Percentiles rank a stretch among this genome's conserved stretches.
phyloP scores from a whole-genome alignment of 1,140 invertebrate species.

The Zaprionus inermis region DNA sequence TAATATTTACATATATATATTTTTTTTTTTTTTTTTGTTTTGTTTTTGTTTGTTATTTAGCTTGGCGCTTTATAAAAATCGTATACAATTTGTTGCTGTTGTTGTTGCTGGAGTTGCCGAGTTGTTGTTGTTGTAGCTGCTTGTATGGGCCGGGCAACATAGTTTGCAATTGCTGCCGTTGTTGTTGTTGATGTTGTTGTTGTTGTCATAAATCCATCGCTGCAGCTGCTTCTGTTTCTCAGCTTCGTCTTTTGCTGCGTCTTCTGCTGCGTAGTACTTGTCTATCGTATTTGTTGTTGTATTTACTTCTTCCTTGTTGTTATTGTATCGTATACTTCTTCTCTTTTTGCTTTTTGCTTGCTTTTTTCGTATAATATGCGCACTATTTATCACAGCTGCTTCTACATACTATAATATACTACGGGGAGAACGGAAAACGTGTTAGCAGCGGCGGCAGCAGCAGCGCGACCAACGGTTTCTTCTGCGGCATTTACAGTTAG shows the following conservation, averaged over 20 bases:
- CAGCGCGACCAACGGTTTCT: background rate
- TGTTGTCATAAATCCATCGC: constrained; percentile 79
- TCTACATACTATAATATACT: constrained; percentile 76
- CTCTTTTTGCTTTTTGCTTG: constrained; percentile 63
- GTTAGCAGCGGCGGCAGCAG: background rate
- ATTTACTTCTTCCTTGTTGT: constrained; percentile 26
- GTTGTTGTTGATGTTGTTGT: constrained; percentile 27
- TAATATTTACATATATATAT: constrained; percentile 67
- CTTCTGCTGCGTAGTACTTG: constrained; percentile 2
- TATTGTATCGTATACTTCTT: constrained; percentile 54
- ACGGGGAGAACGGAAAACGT: constrained; percentile 44
- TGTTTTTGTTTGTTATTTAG: constrained; percentile 33
- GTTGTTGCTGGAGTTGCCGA: too few relatives aligned
- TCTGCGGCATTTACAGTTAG: constrained; percentile 9
- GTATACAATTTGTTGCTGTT: constrained; percentile 75
- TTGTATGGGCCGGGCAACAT: constrained; percentile 12
- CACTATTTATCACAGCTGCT: constrained; percentile 84
- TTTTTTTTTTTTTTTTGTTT: constrained; percentile 12
- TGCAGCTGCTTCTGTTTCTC: constrained; percentile 35
- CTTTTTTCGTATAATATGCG: constrained; percentile 78
- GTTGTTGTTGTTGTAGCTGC: constrained; percentile 27
- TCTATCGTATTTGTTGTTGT: constrained; percentile 19
- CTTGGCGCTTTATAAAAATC: constrained; percentile 76
- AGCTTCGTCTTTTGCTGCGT: constrained; percentile 17
- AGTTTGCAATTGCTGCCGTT: constrained; percentile 38